Conservation (phyloP, 23 tunicate species). For the Diplosoma virens region DNA sequence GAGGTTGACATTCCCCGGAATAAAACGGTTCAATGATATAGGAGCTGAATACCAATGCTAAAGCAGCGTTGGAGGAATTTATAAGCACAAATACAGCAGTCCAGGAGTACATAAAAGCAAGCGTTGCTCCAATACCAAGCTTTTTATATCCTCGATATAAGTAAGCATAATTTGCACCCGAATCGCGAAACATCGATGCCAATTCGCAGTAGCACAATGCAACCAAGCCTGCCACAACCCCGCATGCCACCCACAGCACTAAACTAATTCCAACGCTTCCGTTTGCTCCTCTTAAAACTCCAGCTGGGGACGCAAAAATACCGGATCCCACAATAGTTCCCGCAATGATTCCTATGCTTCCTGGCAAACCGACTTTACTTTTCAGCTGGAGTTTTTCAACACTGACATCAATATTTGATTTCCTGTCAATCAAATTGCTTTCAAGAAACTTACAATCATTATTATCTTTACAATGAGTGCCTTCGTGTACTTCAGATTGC, state of each 20-base stretch:
- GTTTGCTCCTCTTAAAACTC: conserved; percentile 57
- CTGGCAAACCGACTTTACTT: conserved; percentile 51
- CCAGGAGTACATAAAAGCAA: conserved; percentile 61
- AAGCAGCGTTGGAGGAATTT: conserved; percentile 53
- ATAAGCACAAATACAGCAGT: conserved; percentile 44
- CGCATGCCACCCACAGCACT: conserved; percentile 80
- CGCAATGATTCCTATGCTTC: conserved; percentile 38
- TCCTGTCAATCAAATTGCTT: too few relatives aligned
- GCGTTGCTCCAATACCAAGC: conserved; percentile 34
- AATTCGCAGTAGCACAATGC: conserved; percentile 78
- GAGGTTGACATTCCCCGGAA: conserved; percentile 51
- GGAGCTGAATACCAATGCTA: conserved; percentile 58
- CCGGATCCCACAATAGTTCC: conserved; percentile 93
- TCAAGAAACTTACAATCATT: too few relatives aligned
- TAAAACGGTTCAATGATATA: conserved; percentile 56
- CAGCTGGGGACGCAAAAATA: conserved; percentile 77
- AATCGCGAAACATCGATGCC: conserved; percentile 49
- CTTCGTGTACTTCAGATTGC: too few relatives aligned
- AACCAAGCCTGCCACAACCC: conserved; percentile 45
- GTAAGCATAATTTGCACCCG: conserved; percentile 75
- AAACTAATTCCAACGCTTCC: conserved; percentile 78
- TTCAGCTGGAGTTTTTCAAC: too few relatives aligned
- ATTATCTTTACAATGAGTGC: too few relatives aligned
- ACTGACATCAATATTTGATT: too few relatives aligned
- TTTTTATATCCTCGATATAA: conserved; percentile 39